These are phyloP conservation scores for Lampris incognitus DNA, from an alignment of 2,113 vertebrate species.

Conservation along the genomic window DNA sequence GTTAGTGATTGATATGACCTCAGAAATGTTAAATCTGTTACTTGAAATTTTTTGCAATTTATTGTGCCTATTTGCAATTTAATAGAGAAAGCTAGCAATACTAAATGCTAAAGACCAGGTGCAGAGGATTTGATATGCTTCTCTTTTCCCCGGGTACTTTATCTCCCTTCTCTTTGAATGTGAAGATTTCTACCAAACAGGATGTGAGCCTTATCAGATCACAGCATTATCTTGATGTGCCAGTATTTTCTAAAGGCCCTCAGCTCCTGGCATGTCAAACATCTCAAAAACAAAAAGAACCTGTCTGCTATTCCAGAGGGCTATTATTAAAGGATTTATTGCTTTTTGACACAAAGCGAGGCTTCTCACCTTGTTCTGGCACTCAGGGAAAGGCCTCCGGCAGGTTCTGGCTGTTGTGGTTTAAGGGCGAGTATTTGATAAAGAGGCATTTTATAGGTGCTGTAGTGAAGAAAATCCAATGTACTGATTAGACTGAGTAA, in stretches of 20 bases:
- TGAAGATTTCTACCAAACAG: conserved; percentile 15
- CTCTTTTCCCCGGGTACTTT: background rate
- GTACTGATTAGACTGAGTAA: background rate
- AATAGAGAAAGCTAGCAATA: too few relatives aligned
- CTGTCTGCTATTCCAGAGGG: conserved; percentile 30
- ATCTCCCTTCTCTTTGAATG: conserved; percentile 20
- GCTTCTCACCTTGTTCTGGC: conserved; percentile 27
- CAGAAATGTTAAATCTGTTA: too few relatives aligned
- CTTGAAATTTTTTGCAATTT: background rate
- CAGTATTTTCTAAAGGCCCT: conserved; percentile 5
- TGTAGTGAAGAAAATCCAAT: conserved; percentile 3
- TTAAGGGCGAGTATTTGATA: conserved; percentile 39
- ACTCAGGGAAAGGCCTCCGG: conserved; percentile 53
- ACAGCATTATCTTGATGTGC: background rate
- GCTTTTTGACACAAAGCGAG: conserved; percentile 48
- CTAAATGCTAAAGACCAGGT: too few relatives aligned
- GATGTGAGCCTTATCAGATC: background rate
- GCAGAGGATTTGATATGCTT: too few relatives aligned
- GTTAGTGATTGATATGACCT: too few relatives aligned
- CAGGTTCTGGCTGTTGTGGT: conserved; percentile 38
- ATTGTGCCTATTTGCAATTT: too few relatives aligned
- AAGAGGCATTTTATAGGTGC: conserved; percentile 35
- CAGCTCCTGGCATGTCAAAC: conserved; percentile 24
- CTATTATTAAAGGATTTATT: conserved; percentile 48
- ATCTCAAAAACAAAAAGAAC: background rate